phyloP scores from a whole-genome alignment of 2,113 vertebrate species.

The Nerophis lumbriciformis region DNA sequence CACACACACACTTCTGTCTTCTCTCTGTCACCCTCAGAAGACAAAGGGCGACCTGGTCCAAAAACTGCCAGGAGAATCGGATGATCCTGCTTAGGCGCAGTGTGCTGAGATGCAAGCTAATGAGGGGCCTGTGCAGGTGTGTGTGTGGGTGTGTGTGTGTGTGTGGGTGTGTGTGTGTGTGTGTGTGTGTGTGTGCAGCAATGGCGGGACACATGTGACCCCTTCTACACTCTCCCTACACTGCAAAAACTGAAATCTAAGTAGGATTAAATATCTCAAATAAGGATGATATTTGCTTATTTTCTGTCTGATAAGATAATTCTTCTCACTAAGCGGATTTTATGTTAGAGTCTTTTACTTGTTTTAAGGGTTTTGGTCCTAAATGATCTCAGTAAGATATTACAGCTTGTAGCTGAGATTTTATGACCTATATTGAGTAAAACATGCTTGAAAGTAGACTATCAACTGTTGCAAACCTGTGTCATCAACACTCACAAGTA shows the following conservation, averaged over 20 bases:
- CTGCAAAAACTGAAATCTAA: not conserved
- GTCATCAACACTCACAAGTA: no score
- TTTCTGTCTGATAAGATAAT: no score
- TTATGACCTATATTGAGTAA: no score
- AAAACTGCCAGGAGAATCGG: conserved; percentile 57
- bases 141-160: conserved; percentile 21
- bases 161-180: conserved; percentile 11
- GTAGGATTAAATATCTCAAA: no score
- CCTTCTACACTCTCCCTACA: conserved; percentile 27
- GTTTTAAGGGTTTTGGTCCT: no score
- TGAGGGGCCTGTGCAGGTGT: conserved; percentile 40
- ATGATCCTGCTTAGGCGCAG: conserved; percentile 60
- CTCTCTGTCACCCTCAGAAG: conserved; percentile 31
- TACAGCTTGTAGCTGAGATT: no score
- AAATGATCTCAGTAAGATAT: no score
- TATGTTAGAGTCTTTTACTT: no score
- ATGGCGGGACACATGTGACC: conserved; percentile 60
- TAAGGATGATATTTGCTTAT: no score
- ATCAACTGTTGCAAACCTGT: no score
- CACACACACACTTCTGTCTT: conserved; percentile 21
- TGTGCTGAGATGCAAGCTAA: conserved; percentile 67
- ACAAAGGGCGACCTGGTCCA: conserved; percentile 54
- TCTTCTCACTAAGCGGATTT: no score
- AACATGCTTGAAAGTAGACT: no score
- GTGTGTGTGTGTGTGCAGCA: conserved; percentile 40